Evolutionary conservation across 1,140 invertebrate species (phyloP).

Genomic region (Drosophila bifasciata): DNA sequence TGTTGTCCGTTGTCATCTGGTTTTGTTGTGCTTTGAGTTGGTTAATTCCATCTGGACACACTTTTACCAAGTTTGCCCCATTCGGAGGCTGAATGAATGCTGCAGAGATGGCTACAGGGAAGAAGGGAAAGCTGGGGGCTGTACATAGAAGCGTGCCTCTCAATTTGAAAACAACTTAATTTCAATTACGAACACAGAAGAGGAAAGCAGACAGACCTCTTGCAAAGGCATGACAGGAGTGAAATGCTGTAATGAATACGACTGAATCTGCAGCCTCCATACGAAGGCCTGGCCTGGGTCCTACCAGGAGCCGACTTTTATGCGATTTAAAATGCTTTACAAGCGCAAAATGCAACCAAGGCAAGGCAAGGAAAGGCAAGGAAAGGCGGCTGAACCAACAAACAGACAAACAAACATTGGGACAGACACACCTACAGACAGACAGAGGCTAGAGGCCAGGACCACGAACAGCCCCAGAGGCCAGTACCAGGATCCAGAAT

Average conservation of each 20-base stretch:
- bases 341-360: constrained; percentile 59
- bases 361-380: constrained; percentile 14
- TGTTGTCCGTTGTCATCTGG: too few species aligned
- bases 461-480: constrained; percentile 14
- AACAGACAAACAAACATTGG: constrained; percentile 33
- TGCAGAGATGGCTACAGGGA: too few species aligned
- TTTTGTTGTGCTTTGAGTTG: constrained; percentile 15
- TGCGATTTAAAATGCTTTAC: constrained; percentile 72
- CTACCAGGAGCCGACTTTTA: constrained; percentile 51
- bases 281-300: constrained; percentile 8
- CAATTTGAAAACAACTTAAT: constrained; percentile 64
- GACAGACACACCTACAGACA: constrained; percentile 21
- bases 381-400: constrained; percentile 48
- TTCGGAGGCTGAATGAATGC: constrained; percentile 1
- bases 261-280: constrained; percentile 6
- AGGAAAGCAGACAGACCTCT: constrained; percentile 8
- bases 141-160: constrained; percentile 21
- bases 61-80: constrained; percentile 19
- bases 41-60: constrained; percentile 22
- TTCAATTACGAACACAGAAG: constrained; percentile 64
- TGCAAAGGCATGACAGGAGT: constrained; percentile 17
- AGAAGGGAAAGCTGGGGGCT: too few species aligned
- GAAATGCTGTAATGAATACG: constrained; percentile 55
- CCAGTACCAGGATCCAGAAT: constrained; percentile 24
- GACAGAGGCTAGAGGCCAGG: constrained; percentile 10